These are phyloP conservation scores for Macrotrachela quadricornifera DNA, from an alignment of 1,140 invertebrate species.

Conservation along the genomic window DNA sequence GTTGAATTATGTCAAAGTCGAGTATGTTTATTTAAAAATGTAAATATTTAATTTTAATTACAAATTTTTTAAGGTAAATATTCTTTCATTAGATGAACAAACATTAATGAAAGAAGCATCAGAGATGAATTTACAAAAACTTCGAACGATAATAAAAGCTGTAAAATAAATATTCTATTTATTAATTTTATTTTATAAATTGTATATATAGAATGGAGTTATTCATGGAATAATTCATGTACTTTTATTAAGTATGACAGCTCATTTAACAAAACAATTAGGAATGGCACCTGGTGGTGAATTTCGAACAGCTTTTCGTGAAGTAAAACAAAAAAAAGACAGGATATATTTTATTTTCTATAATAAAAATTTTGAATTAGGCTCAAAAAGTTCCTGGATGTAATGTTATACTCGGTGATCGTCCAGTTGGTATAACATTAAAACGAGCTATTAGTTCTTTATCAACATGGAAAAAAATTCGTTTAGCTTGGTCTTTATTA, in stretches of 20 bases:
- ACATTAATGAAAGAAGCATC: constrained; percentile 64
- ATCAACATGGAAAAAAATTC: constrained; percentile 64
- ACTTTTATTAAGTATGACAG: constrained; percentile 66
- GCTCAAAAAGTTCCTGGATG: constrained; percentile 58
- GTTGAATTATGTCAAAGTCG: constrained; percentile 67
- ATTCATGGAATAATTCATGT: constrained; percentile 76
- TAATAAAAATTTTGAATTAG: constrained; percentile 25
- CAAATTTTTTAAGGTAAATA: constrained; percentile 34
- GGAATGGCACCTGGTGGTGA: constrained; percentile 92
- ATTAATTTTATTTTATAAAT: constrained; percentile 7
- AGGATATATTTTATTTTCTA: no score
- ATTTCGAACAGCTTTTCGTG: constrained; percentile 67
- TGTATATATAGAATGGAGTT: constrained; percentile 36
- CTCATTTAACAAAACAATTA: constrained; percentile 68
- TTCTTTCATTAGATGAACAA: constrained; percentile 73
- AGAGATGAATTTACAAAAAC: constrained; percentile 49
- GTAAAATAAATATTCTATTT: constrained; percentile 10
- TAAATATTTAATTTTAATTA: no score
- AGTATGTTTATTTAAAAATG: constrained; percentile 15
- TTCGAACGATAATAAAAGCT: constrained; percentile 28
- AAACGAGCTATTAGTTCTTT: constrained; percentile 56
- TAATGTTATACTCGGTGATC: constrained; percentile 62
- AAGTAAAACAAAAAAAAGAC: constrained; percentile 39
- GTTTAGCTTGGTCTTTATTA: constrained; percentile 57
- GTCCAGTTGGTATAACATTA: constrained; percentile 69